phyloP scores from a whole-genome alignment of 2,113 vertebrate species.

The Taurulus bubalis region DNA sequence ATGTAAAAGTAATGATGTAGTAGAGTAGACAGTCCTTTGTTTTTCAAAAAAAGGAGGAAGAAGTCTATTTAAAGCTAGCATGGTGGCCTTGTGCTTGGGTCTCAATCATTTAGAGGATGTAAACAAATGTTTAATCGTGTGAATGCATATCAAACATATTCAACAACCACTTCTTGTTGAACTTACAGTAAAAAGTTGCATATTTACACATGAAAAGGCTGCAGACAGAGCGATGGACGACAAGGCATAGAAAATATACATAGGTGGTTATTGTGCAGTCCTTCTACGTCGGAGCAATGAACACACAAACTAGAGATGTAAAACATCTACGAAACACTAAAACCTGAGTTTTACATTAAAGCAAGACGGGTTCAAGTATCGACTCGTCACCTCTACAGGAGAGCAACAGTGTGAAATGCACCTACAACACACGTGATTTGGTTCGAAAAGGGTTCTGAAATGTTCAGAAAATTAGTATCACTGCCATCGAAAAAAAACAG shows the following conservation, averaged over 20 bases:
- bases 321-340: conserved; percentile 66
- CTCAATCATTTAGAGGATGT: conserved; percentile 41
- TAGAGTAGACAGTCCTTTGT: too few relatives aligned
- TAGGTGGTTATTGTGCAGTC: conserved; percentile 63
- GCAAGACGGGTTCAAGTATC: conserved; percentile 76
- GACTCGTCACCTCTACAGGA: conserved; percentile 68
- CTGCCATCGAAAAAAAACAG: conserved; percentile 53
- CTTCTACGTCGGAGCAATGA: conserved; percentile 49
- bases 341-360: conserved; percentile 81
- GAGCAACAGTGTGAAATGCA: conserved; percentile 70
- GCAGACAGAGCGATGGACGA: conserved; percentile 52
- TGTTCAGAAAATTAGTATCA: conserved; percentile 74
- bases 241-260: conserved; percentile 72
- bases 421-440: conserved; percentile 66
- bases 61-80: not conserved
- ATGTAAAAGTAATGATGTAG: not conserved
- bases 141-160: conserved; percentile 79
- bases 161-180: conserved; percentile 64
- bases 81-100: not conserved
- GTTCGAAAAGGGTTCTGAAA: conserved; percentile 76
- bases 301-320: conserved; percentile 57
- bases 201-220: conserved; percentile 66
- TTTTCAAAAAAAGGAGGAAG: not conserved
- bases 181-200: conserved; percentile 71
- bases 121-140: conserved; percentile 77